Conservation (phyloP, 1,140 invertebrate genomes). For the Conus ventricosus region DNA sequence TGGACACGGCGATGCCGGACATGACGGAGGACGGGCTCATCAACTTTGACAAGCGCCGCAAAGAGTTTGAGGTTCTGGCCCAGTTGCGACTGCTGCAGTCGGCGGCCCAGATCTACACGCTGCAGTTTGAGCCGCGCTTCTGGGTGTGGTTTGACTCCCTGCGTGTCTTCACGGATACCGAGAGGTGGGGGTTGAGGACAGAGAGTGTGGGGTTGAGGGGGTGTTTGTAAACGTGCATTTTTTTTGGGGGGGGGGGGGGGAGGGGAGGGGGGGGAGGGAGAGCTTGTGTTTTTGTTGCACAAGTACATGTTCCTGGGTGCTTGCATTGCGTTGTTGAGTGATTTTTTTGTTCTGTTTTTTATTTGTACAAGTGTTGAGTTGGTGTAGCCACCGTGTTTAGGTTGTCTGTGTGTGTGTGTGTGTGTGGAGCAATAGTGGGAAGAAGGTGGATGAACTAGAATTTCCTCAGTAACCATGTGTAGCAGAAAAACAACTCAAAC, state of each 20-base stretch:
- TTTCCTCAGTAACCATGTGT: too few species aligned
- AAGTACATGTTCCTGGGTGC: too few species aligned
- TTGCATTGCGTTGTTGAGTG: too few species aligned
- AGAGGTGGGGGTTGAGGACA: conserved; percentile 81
- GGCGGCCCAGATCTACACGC: conserved; percentile 96
- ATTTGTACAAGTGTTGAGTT: too few species aligned
- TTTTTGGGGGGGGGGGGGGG: background rate
- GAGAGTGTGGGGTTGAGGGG: background rate
- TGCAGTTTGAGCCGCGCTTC: conserved; percentile 88
- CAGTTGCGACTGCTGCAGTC: conserved; percentile 94
- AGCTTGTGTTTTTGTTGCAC: background rate
- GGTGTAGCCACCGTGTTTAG: too few species aligned
- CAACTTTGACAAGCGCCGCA: conserved; percentile 98
- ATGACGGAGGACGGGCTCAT: conserved; percentile 83
- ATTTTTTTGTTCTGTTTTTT: too few species aligned
- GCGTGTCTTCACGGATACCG: conserved; percentile 90
- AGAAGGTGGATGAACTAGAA: too few species aligned
- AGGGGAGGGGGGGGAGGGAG: background rate
- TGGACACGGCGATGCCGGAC: conserved; percentile 97
- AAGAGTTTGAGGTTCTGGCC: conserved; percentile 99
- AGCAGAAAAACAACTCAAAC: too few species aligned
- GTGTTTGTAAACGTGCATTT: background rate
- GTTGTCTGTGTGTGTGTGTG: too few species aligned
- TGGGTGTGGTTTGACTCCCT: conserved; percentile 95
- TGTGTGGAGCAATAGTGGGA: too few species aligned